These are phyloP conservation scores for Tolmerus cingulatus DNA, from an alignment of 2,888 invertebrate genomes.

Conservation along the genomic window DNA sequence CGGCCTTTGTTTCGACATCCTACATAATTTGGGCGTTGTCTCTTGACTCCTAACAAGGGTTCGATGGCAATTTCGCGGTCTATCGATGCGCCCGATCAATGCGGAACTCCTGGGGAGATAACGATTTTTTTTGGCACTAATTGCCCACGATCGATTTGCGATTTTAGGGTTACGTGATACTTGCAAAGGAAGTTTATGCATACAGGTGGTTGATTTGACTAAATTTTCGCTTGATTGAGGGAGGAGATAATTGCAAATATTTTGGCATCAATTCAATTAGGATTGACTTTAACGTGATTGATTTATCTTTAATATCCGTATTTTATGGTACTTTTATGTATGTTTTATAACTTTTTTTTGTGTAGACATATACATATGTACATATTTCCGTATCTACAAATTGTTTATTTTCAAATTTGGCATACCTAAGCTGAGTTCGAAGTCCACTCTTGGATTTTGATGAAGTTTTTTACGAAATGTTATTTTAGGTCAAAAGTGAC, in stretches of 20 bases:
- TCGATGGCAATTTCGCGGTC: neutral
- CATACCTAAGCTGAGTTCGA: no score
- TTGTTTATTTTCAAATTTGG: no score
- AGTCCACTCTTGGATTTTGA: no score
- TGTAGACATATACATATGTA: no score
- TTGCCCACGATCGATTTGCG: neutral
- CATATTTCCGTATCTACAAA: neutral
- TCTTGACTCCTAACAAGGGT: conserved; percentile 1
- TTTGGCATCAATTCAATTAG: neutral
- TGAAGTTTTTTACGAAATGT: no score
- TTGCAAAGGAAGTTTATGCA: neutral
- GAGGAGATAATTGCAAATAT: neutral
- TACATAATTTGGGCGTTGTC: conserved; percentile 24
- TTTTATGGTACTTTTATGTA: neutral
- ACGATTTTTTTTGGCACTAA: neutral
- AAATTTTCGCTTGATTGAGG: neutral
- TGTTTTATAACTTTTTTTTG: neutral
- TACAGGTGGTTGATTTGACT: neutral
- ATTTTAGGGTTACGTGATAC: neutral
- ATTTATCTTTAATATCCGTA: neutral
- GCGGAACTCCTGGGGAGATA: neutral
- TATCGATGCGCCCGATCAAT: neutral
- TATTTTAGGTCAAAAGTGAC: no score
- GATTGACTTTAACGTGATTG: neutral
- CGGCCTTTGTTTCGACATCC: conserved; percentile 19